These are phyloP conservation scores for Lamellibrachia satsuma DNA, from an alignment of 2,888 invertebrate species.

Conservation along the genomic window DNA sequence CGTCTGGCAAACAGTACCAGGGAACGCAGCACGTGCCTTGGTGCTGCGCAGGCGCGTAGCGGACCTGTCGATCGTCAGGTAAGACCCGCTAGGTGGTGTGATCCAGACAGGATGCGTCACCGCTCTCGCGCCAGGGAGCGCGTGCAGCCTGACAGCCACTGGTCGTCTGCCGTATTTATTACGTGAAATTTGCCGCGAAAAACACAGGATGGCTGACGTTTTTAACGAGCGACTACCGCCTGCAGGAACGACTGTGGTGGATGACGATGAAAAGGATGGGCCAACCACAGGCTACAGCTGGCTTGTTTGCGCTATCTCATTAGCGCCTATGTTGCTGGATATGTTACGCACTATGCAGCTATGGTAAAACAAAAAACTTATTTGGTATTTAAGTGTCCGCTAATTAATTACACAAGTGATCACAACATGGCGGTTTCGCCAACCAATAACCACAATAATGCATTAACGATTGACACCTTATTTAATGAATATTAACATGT, in stretches of 20 bases:
- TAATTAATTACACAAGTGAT: neutral
- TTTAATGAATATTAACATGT: neutral
- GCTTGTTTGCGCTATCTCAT: neutral
- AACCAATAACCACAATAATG: neutral
- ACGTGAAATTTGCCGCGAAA: slow-evolving; percentile 9
- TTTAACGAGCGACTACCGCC: neutral
- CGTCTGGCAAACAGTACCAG: neutral
- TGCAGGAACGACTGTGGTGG: neutral
- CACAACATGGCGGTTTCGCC: neutral
- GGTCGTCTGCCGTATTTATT: neutral
- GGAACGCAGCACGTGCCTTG: neutral
- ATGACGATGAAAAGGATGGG: neutral
- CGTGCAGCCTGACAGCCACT: neutral
- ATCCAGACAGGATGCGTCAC: neutral
- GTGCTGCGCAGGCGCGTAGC: neutral
- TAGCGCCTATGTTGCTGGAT: neutral
- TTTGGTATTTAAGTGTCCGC: neutral
- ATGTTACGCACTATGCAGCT: neutral
- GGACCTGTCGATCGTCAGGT: slow-evolving; percentile 3
- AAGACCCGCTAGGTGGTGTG: neutral
- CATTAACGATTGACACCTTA: neutral
- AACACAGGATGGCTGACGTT: neutral
- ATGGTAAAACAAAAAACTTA: neutral
- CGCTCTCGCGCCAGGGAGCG: neutral
- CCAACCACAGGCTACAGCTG: neutral